A percentile compares a stretch with the other conserved stretches of the same genome.
phyloP scores from a whole-genome alignment of 2,888 invertebrate genomes.

The Erebia ligea region DNA sequence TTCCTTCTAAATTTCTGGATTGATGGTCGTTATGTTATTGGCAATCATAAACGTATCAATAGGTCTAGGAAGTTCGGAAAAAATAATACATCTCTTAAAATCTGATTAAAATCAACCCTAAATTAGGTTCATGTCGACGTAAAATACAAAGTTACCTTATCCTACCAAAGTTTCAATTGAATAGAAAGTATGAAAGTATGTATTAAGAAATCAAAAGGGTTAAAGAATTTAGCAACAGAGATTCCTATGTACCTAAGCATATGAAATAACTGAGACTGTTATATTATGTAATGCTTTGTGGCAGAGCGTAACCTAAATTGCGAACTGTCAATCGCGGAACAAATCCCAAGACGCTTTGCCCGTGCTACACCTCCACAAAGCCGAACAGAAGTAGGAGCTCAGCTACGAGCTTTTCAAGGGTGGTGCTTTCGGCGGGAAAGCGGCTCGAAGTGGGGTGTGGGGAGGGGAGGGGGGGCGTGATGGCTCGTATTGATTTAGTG shows the following conservation, averaged over 20 bases:
- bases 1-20: too few relatives aligned
- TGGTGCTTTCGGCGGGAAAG: constrained; percentile 82
- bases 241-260: not conserved
- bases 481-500: constrained; percentile 85
- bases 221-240: not conserved
- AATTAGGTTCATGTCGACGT: too few relatives aligned
- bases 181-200: too few relatives aligned
- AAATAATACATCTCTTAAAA: too few relatives aligned
- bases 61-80: too few relatives aligned
- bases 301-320: constrained; percentile 49
- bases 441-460: constrained; percentile 64
- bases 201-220: too few relatives aligned
- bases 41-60: too few relatives aligned
- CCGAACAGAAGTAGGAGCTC: constrained; percentile 84
- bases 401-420: constrained; percentile 83
- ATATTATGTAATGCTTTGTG: not conserved
- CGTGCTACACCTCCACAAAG: constrained; percentile 80
- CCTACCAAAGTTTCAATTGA: too few relatives aligned
- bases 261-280: not conserved
- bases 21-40: too few relatives aligned
- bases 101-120: too few relatives aligned
- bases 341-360: constrained; percentile 80
- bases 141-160: too few relatives aligned
- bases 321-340: constrained; percentile 76
- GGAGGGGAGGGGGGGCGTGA: constrained; percentile 66